phyloP scores from a whole-genome alignment of 2,797 vertebrate species.

The Hemibagrus guttatus region DNA sequence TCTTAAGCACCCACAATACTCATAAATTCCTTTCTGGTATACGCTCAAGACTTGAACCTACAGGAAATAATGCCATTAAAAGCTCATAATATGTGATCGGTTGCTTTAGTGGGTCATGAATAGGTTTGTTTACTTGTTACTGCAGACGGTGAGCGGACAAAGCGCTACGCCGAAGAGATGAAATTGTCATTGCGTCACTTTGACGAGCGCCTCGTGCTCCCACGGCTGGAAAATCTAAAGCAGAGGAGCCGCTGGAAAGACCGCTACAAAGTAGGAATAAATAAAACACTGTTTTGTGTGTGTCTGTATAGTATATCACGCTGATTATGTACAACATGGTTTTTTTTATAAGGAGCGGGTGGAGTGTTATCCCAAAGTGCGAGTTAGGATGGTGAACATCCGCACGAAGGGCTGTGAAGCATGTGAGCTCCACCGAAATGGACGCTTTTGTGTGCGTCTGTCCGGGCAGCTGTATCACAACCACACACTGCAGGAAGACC shows the following conservation, averaged over 20 bases:
- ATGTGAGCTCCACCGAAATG: conserved; percentile 74
- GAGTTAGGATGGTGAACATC: conserved; percentile 47
- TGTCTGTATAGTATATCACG: not conserved
- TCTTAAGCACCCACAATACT: not conserved
- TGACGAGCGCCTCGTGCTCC: conserved; percentile 78
- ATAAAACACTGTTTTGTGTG: not conserved
- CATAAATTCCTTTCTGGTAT: not conserved
- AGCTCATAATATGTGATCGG: not conserved
- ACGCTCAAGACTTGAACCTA: not conserved
- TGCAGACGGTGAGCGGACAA: conserved; percentile 76
- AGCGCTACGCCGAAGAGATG: conserved; percentile 80
- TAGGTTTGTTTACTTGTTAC: not conserved
- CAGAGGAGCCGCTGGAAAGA: conserved; percentile 81
- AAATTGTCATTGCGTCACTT: conserved; percentile 77
- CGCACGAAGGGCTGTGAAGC: conserved; percentile 71
- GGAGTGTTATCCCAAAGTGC: conserved; percentile 77
- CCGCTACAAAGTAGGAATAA: conserved; percentile 75
- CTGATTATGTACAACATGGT: not conserved
- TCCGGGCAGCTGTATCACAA: conserved; percentile 77
- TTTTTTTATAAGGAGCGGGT: conserved; percentile 73
- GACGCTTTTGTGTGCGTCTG: conserved; percentile 70
- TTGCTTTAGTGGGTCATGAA: not conserved
- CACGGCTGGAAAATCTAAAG: conserved; percentile 77
- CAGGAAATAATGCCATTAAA: not conserved
- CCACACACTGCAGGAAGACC: conserved; percentile 74